These are phyloP conservation scores for Nemapogon koenigi DNA, from an alignment of 2,888 invertebrate genomes.

Conservation along the genomic window DNA sequence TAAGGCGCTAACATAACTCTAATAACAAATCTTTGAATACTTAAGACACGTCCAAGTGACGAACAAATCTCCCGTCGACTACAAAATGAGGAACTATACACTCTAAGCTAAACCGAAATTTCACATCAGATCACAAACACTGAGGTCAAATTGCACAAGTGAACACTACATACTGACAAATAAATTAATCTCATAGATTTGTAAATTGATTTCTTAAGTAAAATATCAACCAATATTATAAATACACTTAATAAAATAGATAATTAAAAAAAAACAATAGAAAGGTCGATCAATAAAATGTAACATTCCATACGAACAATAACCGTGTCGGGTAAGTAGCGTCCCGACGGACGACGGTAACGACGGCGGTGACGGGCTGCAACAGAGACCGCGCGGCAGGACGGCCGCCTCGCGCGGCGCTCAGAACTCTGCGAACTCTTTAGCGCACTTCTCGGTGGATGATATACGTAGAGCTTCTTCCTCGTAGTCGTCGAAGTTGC, in stretches of 20 bases:
- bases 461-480: constrained; percentile 99
- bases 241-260: constrained; percentile 2
- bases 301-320: constrained; percentile 29
- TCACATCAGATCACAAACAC: constrained; percentile 61
- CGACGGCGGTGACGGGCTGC: no score
- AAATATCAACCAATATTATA: constrained; percentile 42
- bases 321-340: background rate
- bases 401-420: constrained; percentile 44
- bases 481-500: constrained; percentile 99
- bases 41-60: no score
- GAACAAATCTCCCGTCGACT: no score
- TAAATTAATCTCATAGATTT: constrained; percentile 58
- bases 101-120: constrained; percentile 40
- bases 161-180: constrained; percentile 50
- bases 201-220: constrained; percentile 35
- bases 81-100: constrained; percentile 61
- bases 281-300: constrained; percentile 45
- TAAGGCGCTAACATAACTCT: no score
- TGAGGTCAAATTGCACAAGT: constrained; percentile 52
- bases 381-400: constrained; percentile 35
- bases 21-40: no score
- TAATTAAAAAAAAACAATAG: constrained; percentile 42
- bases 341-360: no score
- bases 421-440: constrained; percentile 99
- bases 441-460: constrained; percentile 98